Evolutionary conservation across 2,888 invertebrate species (phyloP), one percentile per base, ranked within the genome.

Genomic region (Scaeva pyrastri): DNA sequence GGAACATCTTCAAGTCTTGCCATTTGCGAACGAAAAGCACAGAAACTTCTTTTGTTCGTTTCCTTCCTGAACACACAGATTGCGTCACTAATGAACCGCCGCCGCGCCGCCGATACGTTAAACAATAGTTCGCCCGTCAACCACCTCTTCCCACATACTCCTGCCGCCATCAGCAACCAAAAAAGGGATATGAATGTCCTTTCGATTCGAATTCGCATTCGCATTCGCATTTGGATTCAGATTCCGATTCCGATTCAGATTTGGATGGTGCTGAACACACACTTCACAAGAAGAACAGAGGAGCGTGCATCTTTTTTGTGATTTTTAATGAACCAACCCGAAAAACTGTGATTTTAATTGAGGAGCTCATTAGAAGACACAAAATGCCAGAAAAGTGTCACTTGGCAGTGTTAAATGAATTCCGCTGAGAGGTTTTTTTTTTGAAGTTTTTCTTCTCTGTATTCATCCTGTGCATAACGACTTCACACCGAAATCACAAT

Each of bases 271-370:
- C 36, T 48, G 68, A 50, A 41, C 68, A 68, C 52, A 52, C 68
- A 52, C 52, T 52, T 68, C 68, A 45, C 50, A 50, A 21, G n/a
- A 31, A 31, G 39, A 36, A 50, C 8, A 19, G 31, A 43, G 4
- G 43, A 68, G 21, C 68, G 52, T 68, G 68, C 68, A 68, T 68
- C 21, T 50, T 80, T 60, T 58, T 43, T 77, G 43, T 39, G 45
- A 21, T 60, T 77, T 77, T 83, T 83, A 83, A 83, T 78, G 83
- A 84, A 64, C 68, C 66, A 78, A 70, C 72, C 72, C 71, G 70
- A 85, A 81, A 71, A 74, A 81, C 56, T 71, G 86, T 71, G 86
- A 82, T 81, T 86, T 86, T 86, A 86, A 86, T 86, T 86, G 86
- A 82, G 64, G 71, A 86, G 78, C 86, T 86, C 86, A 86, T 86